Evolutionary conservation across 2,797 vertebrate species (phyloP).

Genomic region (Helicolenus hilgendorfi): DNA sequence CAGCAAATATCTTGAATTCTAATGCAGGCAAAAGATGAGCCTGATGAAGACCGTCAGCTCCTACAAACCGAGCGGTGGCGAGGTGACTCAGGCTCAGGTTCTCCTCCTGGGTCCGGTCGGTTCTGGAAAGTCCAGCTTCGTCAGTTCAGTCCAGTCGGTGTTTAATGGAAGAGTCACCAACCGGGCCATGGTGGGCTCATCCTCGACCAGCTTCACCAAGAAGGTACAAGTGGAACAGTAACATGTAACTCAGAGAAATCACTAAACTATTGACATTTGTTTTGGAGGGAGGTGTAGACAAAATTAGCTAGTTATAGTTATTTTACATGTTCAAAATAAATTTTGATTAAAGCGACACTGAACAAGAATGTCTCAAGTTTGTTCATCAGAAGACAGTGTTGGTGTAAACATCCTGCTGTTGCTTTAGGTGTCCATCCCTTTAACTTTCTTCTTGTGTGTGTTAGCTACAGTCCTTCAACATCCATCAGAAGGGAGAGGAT

Average conservation of each 20-base stretch:
- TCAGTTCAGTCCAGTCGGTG: slow-evolving; percentile 87
- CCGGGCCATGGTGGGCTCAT: slow-evolving; percentile 86
- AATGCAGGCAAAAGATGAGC: slow-evolving; percentile 55
- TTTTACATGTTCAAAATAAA: too few relatives aligned
- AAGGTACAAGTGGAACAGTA: slow-evolving; percentile 72
- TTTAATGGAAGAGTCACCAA: slow-evolving; percentile 85
- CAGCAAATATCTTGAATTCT: background rate
- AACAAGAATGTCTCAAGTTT: background rate
- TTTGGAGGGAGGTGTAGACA: background rate
- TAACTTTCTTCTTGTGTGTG: background rate
- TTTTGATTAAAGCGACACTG: background rate
- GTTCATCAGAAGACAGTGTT: background rate
- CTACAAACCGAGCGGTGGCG: slow-evolving; percentile 63
- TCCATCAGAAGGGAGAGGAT: slow-evolving; percentile 44
- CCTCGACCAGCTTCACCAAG: slow-evolving; percentile 82
- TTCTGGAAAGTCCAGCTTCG: slow-evolving; percentile 89
- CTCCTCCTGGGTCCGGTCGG: slow-evolving; percentile 84
- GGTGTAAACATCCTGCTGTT: background rate
- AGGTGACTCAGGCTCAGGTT: slow-evolving; percentile 69
- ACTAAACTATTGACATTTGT: background rate
- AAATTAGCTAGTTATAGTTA: background rate
- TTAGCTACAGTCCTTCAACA: slow-evolving; percentile 83
- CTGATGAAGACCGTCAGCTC: slow-evolving; percentile 76
- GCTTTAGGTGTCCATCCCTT: background rate
- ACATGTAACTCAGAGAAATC: background rate